phyloP scores from a whole-genome alignment of 2,113 vertebrate genomes.

The Danio rerio region DNA sequence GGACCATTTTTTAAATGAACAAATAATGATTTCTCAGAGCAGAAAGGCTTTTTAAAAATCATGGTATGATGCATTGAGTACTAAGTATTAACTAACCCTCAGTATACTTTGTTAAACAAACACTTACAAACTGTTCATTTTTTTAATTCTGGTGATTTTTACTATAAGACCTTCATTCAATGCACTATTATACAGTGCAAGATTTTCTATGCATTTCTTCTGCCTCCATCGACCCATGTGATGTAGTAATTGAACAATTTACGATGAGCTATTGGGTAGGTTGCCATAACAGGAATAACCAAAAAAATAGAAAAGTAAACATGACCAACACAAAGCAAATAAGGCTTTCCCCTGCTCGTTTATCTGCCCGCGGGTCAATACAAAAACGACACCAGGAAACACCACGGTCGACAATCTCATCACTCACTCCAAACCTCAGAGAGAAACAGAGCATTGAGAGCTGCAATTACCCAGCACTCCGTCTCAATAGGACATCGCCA shows the following conservation, averaged over 20 bases:
- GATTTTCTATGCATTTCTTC: neutral
- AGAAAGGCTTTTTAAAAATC: neutral
- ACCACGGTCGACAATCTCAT: constrained; percentile 32
- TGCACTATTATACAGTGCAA: neutral
- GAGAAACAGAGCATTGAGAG: constrained; percentile 15
- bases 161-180: neutral
- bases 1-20: neutral
- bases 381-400: constrained; percentile 61
- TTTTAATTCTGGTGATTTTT: neutral
- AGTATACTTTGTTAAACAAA: neutral
- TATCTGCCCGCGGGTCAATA: constrained; percentile 73
- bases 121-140: neutral
- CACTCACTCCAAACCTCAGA: constrained; percentile 37
- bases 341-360: constrained; percentile 52
- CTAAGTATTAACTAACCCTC: neutral
- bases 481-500: constrained; percentile 31
- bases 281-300: constrained; percentile 60
- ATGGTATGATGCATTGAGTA: neutral
- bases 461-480: constrained; percentile 44
- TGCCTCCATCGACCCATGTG: constrained; percentile 60
- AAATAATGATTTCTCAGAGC: neutral
- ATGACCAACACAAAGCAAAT: constrained; percentile 61
- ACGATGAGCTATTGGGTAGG: constrained; percentile 66
- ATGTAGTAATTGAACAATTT: constrained; percentile 72
- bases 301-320: constrained; percentile 62